Conservation (phyloP, 2,888 invertebrate genomes). For the Cosmia pyralina region DNA sequence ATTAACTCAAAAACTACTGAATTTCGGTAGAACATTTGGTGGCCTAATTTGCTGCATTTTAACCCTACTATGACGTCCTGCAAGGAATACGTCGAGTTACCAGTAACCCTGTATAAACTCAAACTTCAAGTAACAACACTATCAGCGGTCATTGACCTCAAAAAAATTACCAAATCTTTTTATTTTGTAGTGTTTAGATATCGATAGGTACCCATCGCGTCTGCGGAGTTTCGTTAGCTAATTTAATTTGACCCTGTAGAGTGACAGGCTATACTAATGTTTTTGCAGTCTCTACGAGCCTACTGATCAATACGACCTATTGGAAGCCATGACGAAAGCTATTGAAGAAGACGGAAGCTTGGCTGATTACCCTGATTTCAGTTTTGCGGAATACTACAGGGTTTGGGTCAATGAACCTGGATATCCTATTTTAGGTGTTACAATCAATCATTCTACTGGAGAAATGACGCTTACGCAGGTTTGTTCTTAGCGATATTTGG, state of each 20-base stretch:
- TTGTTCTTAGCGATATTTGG: conserved; percentile 20
- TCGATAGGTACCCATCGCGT: too few relatives aligned
- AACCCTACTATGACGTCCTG: too few relatives aligned
- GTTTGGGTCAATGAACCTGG: conserved; percentile 92
- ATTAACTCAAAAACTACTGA: too few relatives aligned
- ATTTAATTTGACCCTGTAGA: not conserved
- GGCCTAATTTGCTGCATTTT: too few relatives aligned
- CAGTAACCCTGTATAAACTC: too few relatives aligned
- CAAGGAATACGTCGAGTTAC: too few relatives aligned
- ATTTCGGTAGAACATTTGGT: too few relatives aligned
- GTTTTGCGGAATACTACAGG: conserved; percentile 87
- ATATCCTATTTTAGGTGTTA: conserved; percentile 90
- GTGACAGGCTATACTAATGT: not conserved
- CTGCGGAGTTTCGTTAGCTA: too few relatives aligned
- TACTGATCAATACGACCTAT: conserved; percentile 87
- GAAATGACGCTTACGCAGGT: conserved; percentile 82
- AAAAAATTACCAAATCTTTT: too few relatives aligned
- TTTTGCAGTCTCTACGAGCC: conserved; percentile 79
- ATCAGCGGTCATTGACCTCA: too few relatives aligned
- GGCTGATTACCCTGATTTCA: conserved; percentile 75
- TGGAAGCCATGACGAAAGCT: conserved; percentile 84
- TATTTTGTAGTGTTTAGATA: too few relatives aligned
- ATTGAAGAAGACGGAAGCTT: conserved; percentile 75
- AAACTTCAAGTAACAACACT: too few relatives aligned
- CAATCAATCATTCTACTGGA: conserved; percentile 80